Evolutionary conservation across 2,113 vertebrate genomes (phyloP), one percentile per base, ranked within the genome.

Genomic region (Paedocypris sp.): DNA sequence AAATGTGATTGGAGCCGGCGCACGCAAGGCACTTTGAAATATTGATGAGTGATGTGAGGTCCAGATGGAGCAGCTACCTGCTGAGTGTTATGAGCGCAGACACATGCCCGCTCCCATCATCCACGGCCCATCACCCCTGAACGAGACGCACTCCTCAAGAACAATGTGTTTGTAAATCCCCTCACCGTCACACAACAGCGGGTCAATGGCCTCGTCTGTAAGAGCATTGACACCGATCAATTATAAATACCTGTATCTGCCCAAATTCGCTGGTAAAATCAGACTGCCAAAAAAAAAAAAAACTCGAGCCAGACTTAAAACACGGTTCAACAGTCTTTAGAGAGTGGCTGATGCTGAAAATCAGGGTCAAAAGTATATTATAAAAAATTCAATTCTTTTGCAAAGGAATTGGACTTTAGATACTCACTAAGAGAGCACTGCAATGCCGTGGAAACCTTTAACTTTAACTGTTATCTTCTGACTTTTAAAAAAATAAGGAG

Each of bases 61-160:
- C 80, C 84, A 88, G 80, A 85, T 86, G 85, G 83, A 87, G 68
- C 60, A 67, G 67, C 75, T 78, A 79, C 72, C 79, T 82, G 71
- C 74, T 83, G 83, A 85, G 80, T 74, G 73, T 88, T 84, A 89
- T 84, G 47, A 76, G 80, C 75, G 75, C 53, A 73, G 80, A 82
- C 83, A 81, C 66, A 58, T 51, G 77, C 88, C 84, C 69, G 63
- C 70, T 87, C 68, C 78, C 68, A 74, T 87, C 84, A 69, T 61
- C 25, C 39, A 42, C 23, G 48, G 54, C 39, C 50, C 47, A 23
- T 56, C 63, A 61, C 35, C 48, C 23, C 10, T 49, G 19, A 49
- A n/a, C 19, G 22, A 47, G 6, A 50, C 41, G 9, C 32, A 12
- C 7, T 36, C 29, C 29, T 47, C 36, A 33, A 45, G 35, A 13